Evolutionary conservation across 2,113 vertebrate genomes (phyloP), one percentile per base, ranked within the genome.

Genomic region (Carassius carassius): DNA sequence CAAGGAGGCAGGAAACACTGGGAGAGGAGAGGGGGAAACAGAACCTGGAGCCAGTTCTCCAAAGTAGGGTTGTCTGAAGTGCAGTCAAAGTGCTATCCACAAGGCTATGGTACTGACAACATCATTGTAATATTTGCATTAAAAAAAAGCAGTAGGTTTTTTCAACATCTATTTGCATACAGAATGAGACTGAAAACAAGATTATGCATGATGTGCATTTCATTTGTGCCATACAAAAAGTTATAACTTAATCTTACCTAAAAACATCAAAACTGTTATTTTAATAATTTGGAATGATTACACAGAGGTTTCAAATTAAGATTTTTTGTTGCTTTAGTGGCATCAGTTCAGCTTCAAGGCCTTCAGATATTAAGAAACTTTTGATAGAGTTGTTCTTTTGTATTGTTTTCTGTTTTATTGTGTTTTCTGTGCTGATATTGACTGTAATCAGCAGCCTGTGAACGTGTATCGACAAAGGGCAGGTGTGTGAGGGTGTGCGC

Each of bases 351-450:
- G 11, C 54, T 78, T 62, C 7, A 37, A 21, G 35, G 54, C 76
- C 56, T 60, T 60, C 3, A 9, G 21, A 78, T 16, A 23, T 41
- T n/a, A 23, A 54, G 21, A 49, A 29, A 35, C 10, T n/a, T 56
- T 77, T 58, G 14, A 5, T 17, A 21, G 6, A 13, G 16, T 81
- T 81, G 4, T 25, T 32, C 17, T 11, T 32, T 67, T 65, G 21
- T 47, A 11, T 65, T 80, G 37, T 29, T 65, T 80, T 65, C 37
- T 47, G 21, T 37, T 78, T 78, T 49, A 76, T 32, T 54, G 44
- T 41, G 19, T 41, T 60, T 37, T 49, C 70, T 56, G 16, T 32
- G 21, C 9, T 65, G 78, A 49, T 12, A 49, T 49, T 65, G 32
- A 29, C 35, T 65, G 11, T 29, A 47, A 65, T 80, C 78, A 62